These are phyloP conservation scores for Atta texana DNA, from an alignment of 1,140 invertebrate species.

Conservation along the genomic window DNA sequence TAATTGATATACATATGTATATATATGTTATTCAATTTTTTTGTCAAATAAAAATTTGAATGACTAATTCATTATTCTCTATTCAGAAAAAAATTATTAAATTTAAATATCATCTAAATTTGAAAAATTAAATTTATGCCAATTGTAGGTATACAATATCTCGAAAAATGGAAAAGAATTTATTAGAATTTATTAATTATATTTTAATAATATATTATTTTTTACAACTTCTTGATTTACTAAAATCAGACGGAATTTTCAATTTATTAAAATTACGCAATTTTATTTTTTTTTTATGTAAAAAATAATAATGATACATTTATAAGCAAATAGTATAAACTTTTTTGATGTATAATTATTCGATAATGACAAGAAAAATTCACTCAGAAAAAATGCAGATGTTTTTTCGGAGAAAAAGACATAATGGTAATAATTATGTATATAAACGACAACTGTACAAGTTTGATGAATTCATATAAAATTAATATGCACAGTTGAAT, in stretches of 20 bases:
- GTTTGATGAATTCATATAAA: too few species aligned
- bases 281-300: background rate
- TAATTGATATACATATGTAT: background rate
- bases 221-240: background rate
- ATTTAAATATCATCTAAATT: too few species aligned
- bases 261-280: constrained; percentile 5
- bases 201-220: constrained; percentile 3
- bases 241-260: background rate
- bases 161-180: background rate
- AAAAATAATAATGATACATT: background rate
- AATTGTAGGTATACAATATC: too few species aligned
- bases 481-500: too few species aligned
- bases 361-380: background rate
- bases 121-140: too few species aligned
- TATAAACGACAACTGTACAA: too few species aligned
- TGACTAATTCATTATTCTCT: background rate
- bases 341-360: constrained; percentile 6
- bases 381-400: too few species aligned
- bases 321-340: background rate
- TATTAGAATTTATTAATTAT: background rate
- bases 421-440: too few species aligned
- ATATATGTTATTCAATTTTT: background rate
- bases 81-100: too few species aligned
- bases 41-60: background rate
- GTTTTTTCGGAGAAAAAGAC: too few species aligned